Conservation (phyloP, 2,797 vertebrate species). For the Acanthopagrus latus region DNA sequence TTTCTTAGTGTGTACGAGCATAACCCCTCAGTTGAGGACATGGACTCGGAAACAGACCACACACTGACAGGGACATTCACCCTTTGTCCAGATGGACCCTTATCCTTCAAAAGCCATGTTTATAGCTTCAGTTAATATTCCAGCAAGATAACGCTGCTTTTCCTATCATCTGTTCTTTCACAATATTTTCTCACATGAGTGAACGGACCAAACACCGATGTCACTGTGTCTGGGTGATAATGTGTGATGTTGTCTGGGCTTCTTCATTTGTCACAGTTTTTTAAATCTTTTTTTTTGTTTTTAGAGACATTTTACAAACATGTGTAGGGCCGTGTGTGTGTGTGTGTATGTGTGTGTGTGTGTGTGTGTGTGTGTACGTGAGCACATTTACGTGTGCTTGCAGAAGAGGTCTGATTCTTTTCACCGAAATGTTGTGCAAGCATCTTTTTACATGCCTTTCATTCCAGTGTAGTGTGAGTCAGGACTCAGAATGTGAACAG, state of each 20-base stretch:
- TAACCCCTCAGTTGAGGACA: conserved; percentile 72
- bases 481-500: conserved; percentile 41
- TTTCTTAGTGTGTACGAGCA: conserved; percentile 50
- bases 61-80: conserved; percentile 76
- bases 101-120: conserved; percentile 71
- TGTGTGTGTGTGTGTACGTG: conserved; percentile 11
- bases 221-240: conserved; percentile 19
- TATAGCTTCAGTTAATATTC: conserved; percentile 70
- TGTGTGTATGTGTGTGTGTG: conserved; percentile 1
- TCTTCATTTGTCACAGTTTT: conserved; percentile 35
- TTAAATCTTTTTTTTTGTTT: conserved; percentile 15
- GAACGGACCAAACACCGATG: conserved; percentile 36
- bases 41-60: conserved; percentile 71
- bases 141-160: conserved; percentile 53
- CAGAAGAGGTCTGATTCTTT: conserved; percentile 52
- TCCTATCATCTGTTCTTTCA: conserved; percentile 58
- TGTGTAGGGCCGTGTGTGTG: conserved; percentile 2
- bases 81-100: conserved; percentile 71
- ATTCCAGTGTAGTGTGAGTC: conserved; percentile 70
- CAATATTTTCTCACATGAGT: conserved; percentile 60
- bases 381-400: conserved; percentile 3
- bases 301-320: conserved; percentile 20
- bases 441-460: conserved; percentile 61
- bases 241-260: conserved; percentile 29
- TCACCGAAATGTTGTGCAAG: conserved; percentile 73